A percentile compares a stretch with the other conserved stretches of the same genome.
These are phyloP conservation scores for Willisornis vidua DNA, from an alignment of 2,113 vertebrate species.

Conservation along the genomic window DNA sequence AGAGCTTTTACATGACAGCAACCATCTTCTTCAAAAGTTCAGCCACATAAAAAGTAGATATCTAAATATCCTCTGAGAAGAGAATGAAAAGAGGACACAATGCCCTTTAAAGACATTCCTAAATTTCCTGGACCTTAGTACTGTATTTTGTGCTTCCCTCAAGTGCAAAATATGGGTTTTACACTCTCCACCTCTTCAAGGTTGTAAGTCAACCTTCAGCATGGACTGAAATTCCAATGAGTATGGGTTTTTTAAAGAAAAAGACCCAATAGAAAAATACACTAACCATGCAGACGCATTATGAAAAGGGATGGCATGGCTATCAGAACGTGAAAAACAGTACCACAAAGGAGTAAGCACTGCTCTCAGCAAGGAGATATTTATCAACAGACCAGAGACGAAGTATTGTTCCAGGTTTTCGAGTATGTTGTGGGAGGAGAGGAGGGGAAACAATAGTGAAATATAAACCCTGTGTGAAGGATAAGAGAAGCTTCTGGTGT, in stretches of 20 bases:
- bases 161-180: background rate
- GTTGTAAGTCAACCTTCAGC: background rate
- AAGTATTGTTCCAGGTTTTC: background rate
- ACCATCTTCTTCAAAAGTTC: background rate
- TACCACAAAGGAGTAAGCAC: background rate
- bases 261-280: background rate
- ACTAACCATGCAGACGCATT: background rate
- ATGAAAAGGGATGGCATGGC: background rate
- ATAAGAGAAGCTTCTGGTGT: background rate
- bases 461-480: background rate
- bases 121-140: background rate
- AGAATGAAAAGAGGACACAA: background rate
- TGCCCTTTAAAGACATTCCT: background rate
- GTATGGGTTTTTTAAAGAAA: background rate
- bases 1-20: background rate
- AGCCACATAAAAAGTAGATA: background rate
- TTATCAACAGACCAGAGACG: background rate
- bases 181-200: background rate
- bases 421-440: background rate
- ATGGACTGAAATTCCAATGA: background rate
- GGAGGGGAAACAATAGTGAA: background rate
- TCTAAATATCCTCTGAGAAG: background rate
- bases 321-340: background rate
- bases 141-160: background rate
- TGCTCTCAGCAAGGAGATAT: background rate